Evolutionary conservation across 2,113 vertebrate species (phyloP), one percentile per base, ranked within the genome.

Genomic region (Melanostigma gelatinosum): DNA sequence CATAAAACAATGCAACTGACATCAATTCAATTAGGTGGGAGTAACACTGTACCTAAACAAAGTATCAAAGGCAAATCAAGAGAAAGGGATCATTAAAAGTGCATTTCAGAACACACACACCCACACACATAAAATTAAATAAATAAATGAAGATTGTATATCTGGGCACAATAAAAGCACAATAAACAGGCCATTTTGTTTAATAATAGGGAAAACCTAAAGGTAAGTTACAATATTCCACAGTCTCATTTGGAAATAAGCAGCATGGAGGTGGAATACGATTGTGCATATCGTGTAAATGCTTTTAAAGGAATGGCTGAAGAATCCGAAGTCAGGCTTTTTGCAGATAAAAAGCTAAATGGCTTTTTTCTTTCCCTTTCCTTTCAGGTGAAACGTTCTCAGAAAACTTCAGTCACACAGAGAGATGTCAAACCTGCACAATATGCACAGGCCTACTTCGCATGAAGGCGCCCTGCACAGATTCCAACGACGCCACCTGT

Each of bases 381-480:
- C 13, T 60, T 82, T 24, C 82, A 94, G 98, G 98, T 1, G 95
- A 99, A 87, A 97, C 96, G 1, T 99, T 95, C 91, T 99, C 98
- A 0, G 97, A 98, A 69, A 95, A 92, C 32, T 93, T 93, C 86
- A 99, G 98, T 3, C 96, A 97, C 95, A 97, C 91, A 0, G 97
- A 98, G 88, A 78, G 85, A 0, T 99, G 98, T 83, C 95, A 96
- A 85, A 87, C 90, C 0, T 99, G 98, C 89, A 98, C 97, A 0
- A 87, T 94, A 42, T 99, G 98, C 50, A 77, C 90, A 29, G 96
- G 95, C 22, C 93, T 97, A 29, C 89, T 95, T 72, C 97, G 97
- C 75, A 99, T 99, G 97, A 88, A 89, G 0, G 96, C 96, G 0
- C 98, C 98, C 0, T 99, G 98, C 82, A 98, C 97, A 9, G 98